Evolutionary conservation across 2,113 vertebrate genomes (phyloP), one percentile per base, ranked within the genome.

Genomic region (Ceuthmochares aereus): DNA sequence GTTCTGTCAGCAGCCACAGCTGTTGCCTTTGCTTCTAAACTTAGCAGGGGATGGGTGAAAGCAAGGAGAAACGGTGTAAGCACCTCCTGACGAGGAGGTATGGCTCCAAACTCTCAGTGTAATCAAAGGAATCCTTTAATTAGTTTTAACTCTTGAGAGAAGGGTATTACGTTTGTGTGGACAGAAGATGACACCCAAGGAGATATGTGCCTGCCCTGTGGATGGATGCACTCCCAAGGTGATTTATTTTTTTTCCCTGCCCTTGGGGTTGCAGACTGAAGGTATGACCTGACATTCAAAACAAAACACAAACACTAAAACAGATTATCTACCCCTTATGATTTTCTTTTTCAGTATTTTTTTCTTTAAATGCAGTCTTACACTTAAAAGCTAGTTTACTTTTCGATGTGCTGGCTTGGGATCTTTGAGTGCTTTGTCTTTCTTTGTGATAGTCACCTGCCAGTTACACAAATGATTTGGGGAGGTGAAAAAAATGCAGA

Each of bases 1-100:
- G 47, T 88, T 97, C 92, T 94, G 90, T 88, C 93, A 92, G 89
- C 76, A 90, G 86, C 85, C 75, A 85, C 62, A 95, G 95, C 84
- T 88, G 66, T 73, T 87, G 62, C 83, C 89, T 96, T 89, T 84
- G 88, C 84, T 88, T 93, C 90, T 89, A 80, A 94, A 96, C 84
- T 95, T 97, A 97, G 87, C 77, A 95, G 84, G 43, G 29, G 13
- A 18, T 43, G 90, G 40, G 84, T 69, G 51, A 90, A 95, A 89
- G 85, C 70, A 49, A 60, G 95, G 83, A 73, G 67, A 76, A 93
- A n/a, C 79, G 89, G 64, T 60, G 55, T 90, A 72, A 14, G 42
- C 3, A 0, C 77, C 66, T 87, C 64, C 85, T 93, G 93, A 64
- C 73, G 84, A 66, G 62, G 80, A 80, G 51, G 16, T 67, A 26